Conservation (phyloP, 2,888 invertebrate genomes). For the Drosophila formosana region DNA sequence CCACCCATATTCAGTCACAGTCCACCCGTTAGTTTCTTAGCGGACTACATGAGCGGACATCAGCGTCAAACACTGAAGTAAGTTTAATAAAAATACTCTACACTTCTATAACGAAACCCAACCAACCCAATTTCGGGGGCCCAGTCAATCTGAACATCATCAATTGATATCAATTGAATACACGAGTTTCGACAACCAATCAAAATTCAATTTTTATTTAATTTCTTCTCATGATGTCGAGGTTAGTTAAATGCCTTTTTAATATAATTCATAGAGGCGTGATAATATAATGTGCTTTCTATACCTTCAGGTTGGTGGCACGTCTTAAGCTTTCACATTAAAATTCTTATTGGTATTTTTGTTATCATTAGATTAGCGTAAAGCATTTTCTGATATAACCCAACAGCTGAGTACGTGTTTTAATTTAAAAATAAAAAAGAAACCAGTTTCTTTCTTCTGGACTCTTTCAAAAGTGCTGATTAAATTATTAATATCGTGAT, state of each 20-base stretch:
- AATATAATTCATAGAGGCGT: not conserved
- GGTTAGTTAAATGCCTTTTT: not conserved
- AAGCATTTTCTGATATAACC: constrained; percentile 41
- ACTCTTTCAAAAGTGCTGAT: constrained; percentile 25
- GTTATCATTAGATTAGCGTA: constrained; percentile 50
- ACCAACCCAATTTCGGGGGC: constrained; percentile 22
- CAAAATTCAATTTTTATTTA: constrained; percentile 41
- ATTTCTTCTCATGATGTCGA: not conserved
- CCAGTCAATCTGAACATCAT: constrained; percentile 24
- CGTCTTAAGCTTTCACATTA: constrained; percentile 26
- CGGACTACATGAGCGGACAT: constrained; percentile 87
- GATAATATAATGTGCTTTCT: constrained; percentile 12
- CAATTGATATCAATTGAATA: constrained; percentile 64
- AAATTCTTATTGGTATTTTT: constrained; percentile 29
- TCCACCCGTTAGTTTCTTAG: constrained; percentile 88
- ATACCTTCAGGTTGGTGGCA: constrained; percentile 5
- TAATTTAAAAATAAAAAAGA: constrained; percentile 16
- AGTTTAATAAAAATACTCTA: constrained; percentile 67
- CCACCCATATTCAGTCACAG: constrained; percentile 90
- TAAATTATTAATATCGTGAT: constrained; percentile 14
- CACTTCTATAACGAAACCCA: constrained; percentile 27
- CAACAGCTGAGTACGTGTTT: constrained; percentile 39
- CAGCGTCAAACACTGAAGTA: constrained; percentile 82
- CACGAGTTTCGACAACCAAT: constrained; percentile 62
- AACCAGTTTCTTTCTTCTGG: not conserved